Evolutionary conservation across 2,113 vertebrate species (phyloP).

Genomic region (Zosterops lateralis): DNA sequence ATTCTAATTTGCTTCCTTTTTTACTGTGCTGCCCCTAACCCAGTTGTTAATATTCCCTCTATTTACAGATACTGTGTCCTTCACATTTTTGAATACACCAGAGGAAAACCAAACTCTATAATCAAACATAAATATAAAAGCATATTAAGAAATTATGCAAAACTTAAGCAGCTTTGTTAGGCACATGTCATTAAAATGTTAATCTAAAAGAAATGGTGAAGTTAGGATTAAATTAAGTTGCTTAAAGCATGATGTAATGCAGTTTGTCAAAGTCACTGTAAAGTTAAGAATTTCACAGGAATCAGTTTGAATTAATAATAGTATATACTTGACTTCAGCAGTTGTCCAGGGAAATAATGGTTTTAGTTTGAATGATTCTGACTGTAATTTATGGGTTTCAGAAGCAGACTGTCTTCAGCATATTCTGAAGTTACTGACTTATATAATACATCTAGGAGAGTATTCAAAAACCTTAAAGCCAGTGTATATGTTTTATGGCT

Average conservation of each 20-base stretch:
- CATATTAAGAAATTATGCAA: not conserved
- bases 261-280: not conserved
- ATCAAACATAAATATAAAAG: not conserved
- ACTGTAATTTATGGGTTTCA: not conserved
- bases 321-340: not conserved
- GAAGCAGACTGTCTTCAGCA: not conserved
- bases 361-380: not conserved
- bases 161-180: not conserved
- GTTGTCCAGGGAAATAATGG: not conserved
- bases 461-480: not conserved
- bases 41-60: not conserved
- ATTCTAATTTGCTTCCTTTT: not conserved
- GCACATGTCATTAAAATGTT: not conserved
- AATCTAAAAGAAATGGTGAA: not conserved
- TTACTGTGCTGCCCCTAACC: not conserved
- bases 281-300: not conserved
- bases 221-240: not conserved
- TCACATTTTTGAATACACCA: not conserved
- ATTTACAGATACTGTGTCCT: not conserved
- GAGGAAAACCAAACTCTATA: not conserved
- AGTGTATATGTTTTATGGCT: not conserved
- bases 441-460: not conserved
- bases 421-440: not conserved
- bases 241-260: not conserved
- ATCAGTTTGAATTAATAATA: not conserved